Percentiles rank a stretch among this genome's conserved stretches.
Evolutionary conservation across 2,113 vertebrate species (phyloP).

Genomic region (Plecturocebus donacophilus): DNA sequence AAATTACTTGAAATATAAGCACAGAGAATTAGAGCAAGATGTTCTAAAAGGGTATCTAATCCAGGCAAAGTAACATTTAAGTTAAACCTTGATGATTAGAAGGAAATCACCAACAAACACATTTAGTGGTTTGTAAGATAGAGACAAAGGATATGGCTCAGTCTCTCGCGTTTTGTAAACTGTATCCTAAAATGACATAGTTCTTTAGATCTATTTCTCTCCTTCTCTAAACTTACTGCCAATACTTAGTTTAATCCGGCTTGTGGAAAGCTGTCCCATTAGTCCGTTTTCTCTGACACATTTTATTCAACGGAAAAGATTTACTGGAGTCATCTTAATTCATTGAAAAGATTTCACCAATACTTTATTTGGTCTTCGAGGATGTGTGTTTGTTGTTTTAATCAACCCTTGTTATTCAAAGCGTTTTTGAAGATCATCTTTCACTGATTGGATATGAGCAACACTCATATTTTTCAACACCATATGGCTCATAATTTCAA

Average conservation of each 20-base stretch:
- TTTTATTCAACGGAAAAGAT: conserved; percentile 30
- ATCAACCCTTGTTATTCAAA: background rate
- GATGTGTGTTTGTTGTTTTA: background rate
- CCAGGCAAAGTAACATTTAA: background rate
- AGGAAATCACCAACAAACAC: background rate
- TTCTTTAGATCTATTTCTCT: background rate
- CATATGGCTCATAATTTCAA: background rate
- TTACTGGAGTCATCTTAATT: background rate
- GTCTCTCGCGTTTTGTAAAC: background rate
- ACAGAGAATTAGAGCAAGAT: background rate
- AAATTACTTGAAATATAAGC: background rate
- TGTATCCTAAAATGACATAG: background rate
- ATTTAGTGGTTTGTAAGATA: background rate
- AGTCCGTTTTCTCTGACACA: background rate
- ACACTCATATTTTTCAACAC: background rate
- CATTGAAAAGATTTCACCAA: background rate
- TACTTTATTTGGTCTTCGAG: background rate
- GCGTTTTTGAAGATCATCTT: background rate
- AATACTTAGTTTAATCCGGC: background rate
- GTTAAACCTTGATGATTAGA: background rate
- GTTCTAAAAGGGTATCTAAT: background rate
- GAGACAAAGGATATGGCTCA: background rate
- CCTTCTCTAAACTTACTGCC: background rate
- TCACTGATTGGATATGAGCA: background rate
- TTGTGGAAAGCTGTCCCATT: background rate